Evolutionary conservation across 1,140 invertebrate genomes (phyloP), one percentile per base, ranked within the genome.

Genomic region (Tribolium castaneum): DNA sequence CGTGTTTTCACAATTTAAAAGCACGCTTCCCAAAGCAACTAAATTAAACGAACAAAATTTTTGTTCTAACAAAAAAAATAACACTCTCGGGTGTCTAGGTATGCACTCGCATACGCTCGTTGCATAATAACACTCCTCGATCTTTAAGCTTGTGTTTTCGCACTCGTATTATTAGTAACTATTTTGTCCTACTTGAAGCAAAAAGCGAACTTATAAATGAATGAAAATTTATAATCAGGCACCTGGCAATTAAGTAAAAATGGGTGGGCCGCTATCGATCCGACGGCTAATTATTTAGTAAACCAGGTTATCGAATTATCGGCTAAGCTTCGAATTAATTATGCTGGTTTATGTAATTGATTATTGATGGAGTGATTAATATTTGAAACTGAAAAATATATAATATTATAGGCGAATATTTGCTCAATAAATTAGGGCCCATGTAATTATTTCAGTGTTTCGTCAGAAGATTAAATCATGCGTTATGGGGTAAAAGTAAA

Each of bases 401-500:
- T 30, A 30, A 30, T 6, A 0, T 30, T 30, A 30, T 30, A 30
- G 6, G 7, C 39, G 39, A 45, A 7, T 19, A 25, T 16, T 52
- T 22, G 54, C 19, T 19, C 10, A 9, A 22, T 22, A 59, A 59
- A 59, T 59, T 19, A 30, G 10, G 6, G 10, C 9, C n/a, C n/a
- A n/a, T n/a, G 10, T 59, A 59, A 59, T 59, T 30, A 30, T n/a
- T 59, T n/a, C 4, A 3, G 54, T 9, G n/a, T 25, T 59, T 59
- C 54, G 19, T 59, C 54, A 25, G 6, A 59, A 22, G 54, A 3
- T 59, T 59, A 59, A 59, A 59, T 59, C 54, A 59, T 59, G 22
- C 54, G 54, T 59, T 59, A 59, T 30, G 54, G 22, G 54, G 10
- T 45, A 45, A 45, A 30, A 22, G 54, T 59, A 59, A 59, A 59